Percentiles rank a stretch among this genome's conserved stretches.
Evolutionary conservation across 2,797 vertebrate species (phyloP).

Genomic region (Gouania willdenowi): DNA sequence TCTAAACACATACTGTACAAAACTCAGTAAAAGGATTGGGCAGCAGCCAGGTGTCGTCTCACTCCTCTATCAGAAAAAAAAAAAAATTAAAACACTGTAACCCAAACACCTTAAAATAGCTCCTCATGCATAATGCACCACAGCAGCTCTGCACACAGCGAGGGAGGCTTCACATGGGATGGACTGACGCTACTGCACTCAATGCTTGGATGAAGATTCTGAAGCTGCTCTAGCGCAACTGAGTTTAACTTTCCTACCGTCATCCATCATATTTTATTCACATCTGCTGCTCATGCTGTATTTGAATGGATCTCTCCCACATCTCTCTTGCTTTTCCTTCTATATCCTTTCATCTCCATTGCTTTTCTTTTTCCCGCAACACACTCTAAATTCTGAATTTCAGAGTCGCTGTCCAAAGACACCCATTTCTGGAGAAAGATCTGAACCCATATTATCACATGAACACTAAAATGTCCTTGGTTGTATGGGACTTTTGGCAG

Average conservation of each 20-base stretch:
- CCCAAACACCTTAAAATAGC: constrained; percentile 67
- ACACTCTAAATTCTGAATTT: constrained; percentile 69
- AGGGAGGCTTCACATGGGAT: constrained; percentile 52
- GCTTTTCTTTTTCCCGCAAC: constrained; percentile 55
- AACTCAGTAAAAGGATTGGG: constrained; percentile 50
- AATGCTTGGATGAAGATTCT: constrained; percentile 58
- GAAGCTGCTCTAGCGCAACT: constrained; percentile 44
- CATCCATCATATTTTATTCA: constrained; percentile 78
- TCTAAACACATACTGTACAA: constrained; percentile 33
- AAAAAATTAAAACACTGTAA: constrained; percentile 67
- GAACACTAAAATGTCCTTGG: no score
- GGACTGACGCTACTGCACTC: constrained; percentile 66
- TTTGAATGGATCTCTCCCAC: constrained; percentile 47
- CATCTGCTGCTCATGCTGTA: constrained; percentile 61
- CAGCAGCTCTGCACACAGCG: constrained; percentile 55
- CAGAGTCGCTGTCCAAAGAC: constrained; percentile 55
- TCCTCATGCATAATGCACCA: constrained; percentile 74
- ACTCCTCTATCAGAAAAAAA: constrained; percentile 63
- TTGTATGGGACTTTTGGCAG: neutral
- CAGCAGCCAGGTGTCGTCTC: constrained; percentile 63
- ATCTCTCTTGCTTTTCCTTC: constrained; percentile 7
- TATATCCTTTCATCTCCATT: constrained; percentile 13
- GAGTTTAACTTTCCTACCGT: constrained; percentile 67
- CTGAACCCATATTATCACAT: no score
- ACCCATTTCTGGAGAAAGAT: no score